Evolutionary conservation across 2,888 invertebrate species (phyloP).

Genomic region (Hyles lineata): DNA sequence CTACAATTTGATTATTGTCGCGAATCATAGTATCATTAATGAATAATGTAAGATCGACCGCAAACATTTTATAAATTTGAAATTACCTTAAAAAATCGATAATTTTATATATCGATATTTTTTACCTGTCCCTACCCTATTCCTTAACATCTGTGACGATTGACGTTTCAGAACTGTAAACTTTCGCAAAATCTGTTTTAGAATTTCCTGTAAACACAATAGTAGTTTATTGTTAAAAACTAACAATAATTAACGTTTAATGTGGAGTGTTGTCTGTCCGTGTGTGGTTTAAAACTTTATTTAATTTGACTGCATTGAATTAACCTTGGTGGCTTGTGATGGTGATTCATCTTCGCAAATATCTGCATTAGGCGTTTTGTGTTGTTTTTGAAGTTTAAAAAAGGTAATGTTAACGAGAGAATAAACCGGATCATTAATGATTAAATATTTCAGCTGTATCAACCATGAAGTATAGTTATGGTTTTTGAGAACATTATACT

Average conservation of each 20-base stretch:
- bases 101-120: too few relatives aligned
- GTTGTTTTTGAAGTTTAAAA: background rate
- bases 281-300: background rate
- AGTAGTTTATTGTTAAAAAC: background rate
- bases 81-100: too few relatives aligned
- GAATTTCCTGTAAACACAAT: background rate
- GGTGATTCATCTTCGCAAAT: slow-evolving; percentile 59
- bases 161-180: slow-evolving; percentile 13
- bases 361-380: slow-evolving; percentile 32
- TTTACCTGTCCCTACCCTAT: too few relatives aligned
- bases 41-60: too few relatives aligned
- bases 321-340: slow-evolving; percentile 41
- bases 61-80: too few relatives aligned
- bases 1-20: too few relatives aligned
- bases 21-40: too few relatives aligned
- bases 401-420: background rate
- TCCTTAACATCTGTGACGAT: background rate
- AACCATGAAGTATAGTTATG: too few relatives aligned
- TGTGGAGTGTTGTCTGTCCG: background rate
- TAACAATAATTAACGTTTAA: background rate
- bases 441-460: too few relatives aligned
- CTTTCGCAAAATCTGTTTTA: slow-evolving; percentile 16
- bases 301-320: slow-evolving; percentile 12
- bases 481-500: too few relatives aligned
- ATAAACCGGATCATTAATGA: too few relatives aligned